These are phyloP conservation scores for Agapornis canus DNA, from an alignment of 2,797 vertebrate genomes.

Conservation along the genomic window DNA sequence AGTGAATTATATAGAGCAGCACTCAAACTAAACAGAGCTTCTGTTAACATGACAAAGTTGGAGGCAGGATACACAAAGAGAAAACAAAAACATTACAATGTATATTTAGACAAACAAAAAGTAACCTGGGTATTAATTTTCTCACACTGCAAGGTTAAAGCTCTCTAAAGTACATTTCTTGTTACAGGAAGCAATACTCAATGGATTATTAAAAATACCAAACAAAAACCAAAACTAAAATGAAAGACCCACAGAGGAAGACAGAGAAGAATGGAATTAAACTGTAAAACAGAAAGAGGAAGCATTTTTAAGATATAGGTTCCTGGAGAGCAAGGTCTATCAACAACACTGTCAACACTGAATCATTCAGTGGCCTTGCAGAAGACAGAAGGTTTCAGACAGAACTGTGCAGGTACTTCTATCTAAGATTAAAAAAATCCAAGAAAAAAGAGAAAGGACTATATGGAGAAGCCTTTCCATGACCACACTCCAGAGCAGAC, in stretches of 20 bases:
- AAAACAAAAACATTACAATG: not conserved
- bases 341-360: not conserved
- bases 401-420: not conserved
- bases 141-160: not conserved
- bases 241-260: not conserved
- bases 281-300: not conserved
- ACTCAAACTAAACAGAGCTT: not conserved
- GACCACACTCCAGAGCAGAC: not conserved
- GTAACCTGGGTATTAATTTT: not conserved
- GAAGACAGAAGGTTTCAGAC: not conserved
- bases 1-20: not conserved
- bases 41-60: not conserved
- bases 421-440: not conserved
- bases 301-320: not conserved
- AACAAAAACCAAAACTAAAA: not conserved
- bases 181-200: not conserved
- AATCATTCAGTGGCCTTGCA: not conserved
- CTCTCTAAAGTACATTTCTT: not conserved
- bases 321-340: not conserved
- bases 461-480: not conserved
- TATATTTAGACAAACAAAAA: not conserved
- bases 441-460: not conserved
- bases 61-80: not conserved
- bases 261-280: not conserved
- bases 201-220: not conserved